Base-by-base conservation (phyloP, 2,888 invertebrate species). In the Chromoteleia sp. region DNA sequence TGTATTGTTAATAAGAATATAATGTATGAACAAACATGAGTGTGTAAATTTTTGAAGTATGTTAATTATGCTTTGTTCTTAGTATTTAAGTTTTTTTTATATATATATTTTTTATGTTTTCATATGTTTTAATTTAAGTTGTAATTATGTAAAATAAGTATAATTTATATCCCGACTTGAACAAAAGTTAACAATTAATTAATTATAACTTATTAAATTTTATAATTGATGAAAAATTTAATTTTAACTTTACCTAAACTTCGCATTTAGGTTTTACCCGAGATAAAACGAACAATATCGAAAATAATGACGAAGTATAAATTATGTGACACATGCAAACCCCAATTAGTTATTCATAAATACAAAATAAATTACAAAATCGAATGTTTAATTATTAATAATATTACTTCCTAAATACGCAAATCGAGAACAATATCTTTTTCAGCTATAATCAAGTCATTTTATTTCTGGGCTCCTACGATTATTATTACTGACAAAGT, bases 191-290 rank as follows among this genome's bases (percentile, higher is more conserved):
- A n/a, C n/a, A n/a, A n/a, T 7, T 2, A 29, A 17, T 29, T 3
- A 41, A 25, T 15, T 12, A 5, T 58, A 65, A 45, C 5, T 68
- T 59, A 52, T 59, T 41, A 2, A 54, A 17, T 29, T 77, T 25
- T 63, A 45, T 14, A 61, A n/a, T 17, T 6, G n/a, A 50, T 25
- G 10, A 7, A 14, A 58, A n/a, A 4, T n/a, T 48, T 54, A 1
- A 43, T 30, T 68, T 68, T 68, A 76, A 76, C 76, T 76, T 76
- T 76, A 68, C 76, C 76, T 76, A 52, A 76, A 68, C 68, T 30
- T 39, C 30, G 19, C 14, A 25, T 41, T 54, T 54, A 67, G 19
- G 12, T 43, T 41, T 67, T 52, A 39, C 19, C 45, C 6, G 36
- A 56, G 15, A 25, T 48, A 14, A 25, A 43, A 45, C 17, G 48